A percentile compares a stretch with the other conserved stretches of the same genome.
Conservation (phyloP, 2,113 vertebrate species). For the Planiliza haematocheilus region DNA sequence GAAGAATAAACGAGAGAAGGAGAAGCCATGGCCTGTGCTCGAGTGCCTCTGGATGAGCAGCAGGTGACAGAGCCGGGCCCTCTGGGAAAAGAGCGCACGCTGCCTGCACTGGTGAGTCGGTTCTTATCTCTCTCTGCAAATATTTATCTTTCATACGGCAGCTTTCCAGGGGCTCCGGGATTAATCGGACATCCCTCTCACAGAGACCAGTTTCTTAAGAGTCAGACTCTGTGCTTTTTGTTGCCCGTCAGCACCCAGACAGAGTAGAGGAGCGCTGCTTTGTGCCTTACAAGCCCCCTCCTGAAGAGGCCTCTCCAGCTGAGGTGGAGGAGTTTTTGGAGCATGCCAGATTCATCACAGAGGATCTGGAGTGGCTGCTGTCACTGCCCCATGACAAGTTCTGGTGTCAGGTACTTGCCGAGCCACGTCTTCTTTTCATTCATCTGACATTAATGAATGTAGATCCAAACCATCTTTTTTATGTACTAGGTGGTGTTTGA, state of each 20-base stretch:
- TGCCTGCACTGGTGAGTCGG: constrained; percentile 91
- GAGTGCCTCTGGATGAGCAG: constrained; percentile 91
- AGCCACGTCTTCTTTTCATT: too few species aligned
- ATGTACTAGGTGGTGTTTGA: constrained; percentile 92
- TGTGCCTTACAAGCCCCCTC: constrained; percentile 89
- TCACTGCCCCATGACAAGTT: constrained; percentile 93
- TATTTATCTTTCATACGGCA: neutral
- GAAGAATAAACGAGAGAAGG: constrained; percentile 18
- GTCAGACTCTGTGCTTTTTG: neutral
- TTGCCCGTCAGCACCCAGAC: constrained; percentile 86
- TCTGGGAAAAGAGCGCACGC: constrained; percentile 85
- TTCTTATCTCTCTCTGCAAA: neutral
- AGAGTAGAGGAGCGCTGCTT: constrained; percentile 91
- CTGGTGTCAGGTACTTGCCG: constrained; percentile 93
- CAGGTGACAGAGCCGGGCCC: constrained; percentile 86
- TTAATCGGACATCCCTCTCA: neutral
- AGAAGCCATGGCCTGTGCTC: constrained; percentile 77
- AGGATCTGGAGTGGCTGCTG: constrained; percentile 96
- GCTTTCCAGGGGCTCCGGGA: neutral
- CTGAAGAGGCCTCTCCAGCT: constrained; percentile 84
- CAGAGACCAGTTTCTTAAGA: neutral
- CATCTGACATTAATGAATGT: too few species aligned
- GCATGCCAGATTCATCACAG: constrained; percentile 88
- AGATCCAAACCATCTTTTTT: too few species aligned
- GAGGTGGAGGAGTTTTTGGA: constrained; percentile 94